These are phyloP conservation scores for Stichodactyla mertensii DNA, from an alignment of 64 coral and sea anemone species.

Conservation along the genomic window DNA sequence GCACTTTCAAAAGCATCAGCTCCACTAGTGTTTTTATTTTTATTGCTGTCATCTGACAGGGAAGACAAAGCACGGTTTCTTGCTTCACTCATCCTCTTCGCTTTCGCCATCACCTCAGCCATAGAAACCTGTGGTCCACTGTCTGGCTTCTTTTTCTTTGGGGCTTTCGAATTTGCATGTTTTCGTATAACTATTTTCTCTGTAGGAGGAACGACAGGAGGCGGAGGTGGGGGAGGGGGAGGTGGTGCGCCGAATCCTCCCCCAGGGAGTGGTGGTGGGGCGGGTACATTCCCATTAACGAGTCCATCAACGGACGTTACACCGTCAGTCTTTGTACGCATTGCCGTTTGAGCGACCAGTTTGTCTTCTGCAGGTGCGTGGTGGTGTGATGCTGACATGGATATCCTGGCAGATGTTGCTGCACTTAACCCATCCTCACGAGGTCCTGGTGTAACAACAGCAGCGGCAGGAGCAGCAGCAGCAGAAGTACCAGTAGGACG, in stretches of 20 bases:
- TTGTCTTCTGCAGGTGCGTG: slow-evolving; percentile 24
- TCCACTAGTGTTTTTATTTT: slow-evolving; percentile 5
- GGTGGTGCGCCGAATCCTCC: slow-evolving; percentile 40
- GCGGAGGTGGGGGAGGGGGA: slow-evolving; percentile 64
- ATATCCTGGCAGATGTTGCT: slow-evolving; percentile 42
- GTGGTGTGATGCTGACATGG: neutral
- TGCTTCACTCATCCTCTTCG: slow-evolving; percentile 81
- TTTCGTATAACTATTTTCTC: slow-evolving; percentile 13
- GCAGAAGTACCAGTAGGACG: neutral
- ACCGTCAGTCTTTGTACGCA: slow-evolving; percentile 8
- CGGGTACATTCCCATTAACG: slow-evolving; percentile 16
- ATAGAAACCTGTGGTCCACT: slow-evolving; percentile 48
- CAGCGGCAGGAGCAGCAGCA: neutral
- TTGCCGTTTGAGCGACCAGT: slow-evolving; percentile 32
- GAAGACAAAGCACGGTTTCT: neutral
- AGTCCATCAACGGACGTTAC: neutral
- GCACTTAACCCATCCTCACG: slow-evolving; percentile 51
- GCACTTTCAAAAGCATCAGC: slow-evolving; percentile 68
- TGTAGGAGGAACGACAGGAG: slow-evolving; percentile 53
- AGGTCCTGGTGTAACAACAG: neutral
- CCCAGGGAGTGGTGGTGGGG: slow-evolving; percentile 60
- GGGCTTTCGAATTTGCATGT: slow-evolving; percentile 16
- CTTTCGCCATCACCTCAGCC: slow-evolving; percentile 87
- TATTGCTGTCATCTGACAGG: neutral
- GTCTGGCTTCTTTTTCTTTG: slow-evolving; percentile 53